Base-by-base conservation (phyloP, 2,888 invertebrate species). In the Drosophila infuscata region DNA sequence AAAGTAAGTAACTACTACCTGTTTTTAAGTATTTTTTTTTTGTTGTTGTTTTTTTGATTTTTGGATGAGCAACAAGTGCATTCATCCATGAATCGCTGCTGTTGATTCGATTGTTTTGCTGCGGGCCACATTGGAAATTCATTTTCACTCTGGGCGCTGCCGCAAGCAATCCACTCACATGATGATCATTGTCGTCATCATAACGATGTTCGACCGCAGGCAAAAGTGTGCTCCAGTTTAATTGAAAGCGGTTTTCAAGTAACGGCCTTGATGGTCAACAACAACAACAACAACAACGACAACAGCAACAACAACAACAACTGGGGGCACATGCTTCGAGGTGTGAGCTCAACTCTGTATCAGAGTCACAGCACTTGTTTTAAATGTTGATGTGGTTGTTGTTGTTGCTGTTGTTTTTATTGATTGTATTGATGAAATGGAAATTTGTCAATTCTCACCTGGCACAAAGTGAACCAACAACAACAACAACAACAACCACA, bases 141-240 rank as follows among this genome's bases (percentile, higher is more conserved):
- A 90, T 90, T 89, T 89, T 89, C 89, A 90, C 91, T 85, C 81
- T 76, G 67, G 89, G 74, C 87, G 82, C 91, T 75, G 75, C 82
- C 81, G 76, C 77, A 78, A 74, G 79, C 74, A 70, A 79, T 74
- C 67, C 53, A 70, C 56, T 12, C n/a, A 8, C 25, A 11, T 25
- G 25, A 73, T 69, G 56, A 73, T 69, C 41, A 68, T 53, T 63
- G 63, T 66, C 70, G 30, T 53, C 60, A 70, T 74, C 69, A 59
- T 76, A 70, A 70, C 74, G 83, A 64, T 58, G 52, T 64, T 56
- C 70, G 76, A 89, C 84, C 90, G 88, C 90, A 86, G 81, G 86
- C 91, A 91, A 88, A 91, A 91, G 91, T 89, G 91, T 91, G 91
- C 91, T 87, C 91, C 90, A 91, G 83, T 91, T 91, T 91, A 91